Conservation (phyloP, 92 coral and sea anemone genomes). For the Porites cylindrica region DNA sequence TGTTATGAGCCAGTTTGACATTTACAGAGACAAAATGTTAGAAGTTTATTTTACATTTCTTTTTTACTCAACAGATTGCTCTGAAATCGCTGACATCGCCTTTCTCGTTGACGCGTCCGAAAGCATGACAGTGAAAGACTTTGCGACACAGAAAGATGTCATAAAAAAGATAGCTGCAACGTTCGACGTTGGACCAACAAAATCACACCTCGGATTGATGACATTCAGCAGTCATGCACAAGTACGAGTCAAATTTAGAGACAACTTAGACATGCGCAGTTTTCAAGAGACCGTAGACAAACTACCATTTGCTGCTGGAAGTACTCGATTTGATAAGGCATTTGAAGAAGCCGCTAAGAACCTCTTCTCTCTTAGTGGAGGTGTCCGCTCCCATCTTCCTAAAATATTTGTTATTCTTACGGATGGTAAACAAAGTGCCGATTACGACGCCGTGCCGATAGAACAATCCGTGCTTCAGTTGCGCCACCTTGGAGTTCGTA, state of each 20-base stretch:
- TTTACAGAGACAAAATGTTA: too few relatives aligned
- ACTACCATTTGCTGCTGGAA: constrained; percentile 65
- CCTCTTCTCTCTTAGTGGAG: constrained; percentile 44
- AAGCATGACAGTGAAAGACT: constrained; percentile 64
- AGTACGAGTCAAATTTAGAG: constrained; percentile 50
- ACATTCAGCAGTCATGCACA: constrained; percentile 63
- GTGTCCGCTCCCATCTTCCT: constrained; percentile 65
- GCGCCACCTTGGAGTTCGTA: constrained; percentile 46
- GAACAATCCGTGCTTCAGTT: constrained; percentile 11
- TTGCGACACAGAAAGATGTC: constrained; percentile 70
- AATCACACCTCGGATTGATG: constrained; percentile 64
- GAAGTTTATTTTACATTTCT: not conserved
- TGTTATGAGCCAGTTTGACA: too few relatives aligned
- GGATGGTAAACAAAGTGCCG: constrained; percentile 66
- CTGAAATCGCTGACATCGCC: constrained; percentile 70
- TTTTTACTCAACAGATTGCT: constrained; percentile 33
- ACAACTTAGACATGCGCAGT: constrained; percentile 41
- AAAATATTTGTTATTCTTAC: constrained; percentile 58
- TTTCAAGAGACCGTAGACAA: constrained; percentile 54
- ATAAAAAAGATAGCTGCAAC: constrained; percentile 64
- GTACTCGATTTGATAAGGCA: constrained; percentile 63
- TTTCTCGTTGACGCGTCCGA: constrained; percentile 78
- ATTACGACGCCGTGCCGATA: constrained; percentile 37
- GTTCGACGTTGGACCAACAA: constrained; percentile 59
- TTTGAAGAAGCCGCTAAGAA: constrained; percentile 34